These are phyloP conservation scores for Embidobia sp. DNA, from an alignment of 2,888 invertebrate species.

Conservation along the genomic window DNA sequence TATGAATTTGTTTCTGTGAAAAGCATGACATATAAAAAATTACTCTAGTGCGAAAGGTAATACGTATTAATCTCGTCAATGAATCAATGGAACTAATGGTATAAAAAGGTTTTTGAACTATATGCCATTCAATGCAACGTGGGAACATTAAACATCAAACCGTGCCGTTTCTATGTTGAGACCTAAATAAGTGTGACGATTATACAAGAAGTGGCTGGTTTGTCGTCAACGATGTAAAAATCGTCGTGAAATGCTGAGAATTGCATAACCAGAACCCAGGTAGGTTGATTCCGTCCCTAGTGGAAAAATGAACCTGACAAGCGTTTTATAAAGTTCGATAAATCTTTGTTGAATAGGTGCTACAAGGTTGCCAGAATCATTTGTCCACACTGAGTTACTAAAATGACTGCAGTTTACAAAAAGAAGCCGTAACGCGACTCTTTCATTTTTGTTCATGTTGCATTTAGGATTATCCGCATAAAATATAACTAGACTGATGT, in stretches of 20 bases:
- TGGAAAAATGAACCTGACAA: too few relatives aligned
- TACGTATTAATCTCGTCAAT: too few relatives aligned
- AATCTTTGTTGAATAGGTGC: too few relatives aligned
- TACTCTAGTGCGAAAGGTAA: conserved; percentile 14
- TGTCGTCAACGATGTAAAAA: conserved; percentile 7
- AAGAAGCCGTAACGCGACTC: conserved; percentile 7
- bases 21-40: conserved; percentile 22
- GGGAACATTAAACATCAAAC: not conserved
- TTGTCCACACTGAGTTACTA: too few relatives aligned
- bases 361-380: too few relatives aligned
- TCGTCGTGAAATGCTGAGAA: conserved; percentile 25
- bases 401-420: conserved; percentile 27
- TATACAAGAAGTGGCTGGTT: conserved; percentile 3
- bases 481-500: conserved; percentile 43
- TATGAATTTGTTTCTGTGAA: conserved; percentile 3
- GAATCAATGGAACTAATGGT: conserved; percentile 27
- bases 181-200: conserved; percentile 30
- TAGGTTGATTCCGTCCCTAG: too few relatives aligned
- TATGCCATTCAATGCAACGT: not conserved
- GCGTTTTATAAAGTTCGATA: too few relatives aligned
- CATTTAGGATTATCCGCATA: conserved; percentile 10
- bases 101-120: conserved; percentile 16
- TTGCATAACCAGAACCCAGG: too few relatives aligned
- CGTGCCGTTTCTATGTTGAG: conserved; percentile 6
- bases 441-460: not conserved